Conservation (phyloP, 2,888 invertebrate species). For the Tipula vernalis region DNA sequence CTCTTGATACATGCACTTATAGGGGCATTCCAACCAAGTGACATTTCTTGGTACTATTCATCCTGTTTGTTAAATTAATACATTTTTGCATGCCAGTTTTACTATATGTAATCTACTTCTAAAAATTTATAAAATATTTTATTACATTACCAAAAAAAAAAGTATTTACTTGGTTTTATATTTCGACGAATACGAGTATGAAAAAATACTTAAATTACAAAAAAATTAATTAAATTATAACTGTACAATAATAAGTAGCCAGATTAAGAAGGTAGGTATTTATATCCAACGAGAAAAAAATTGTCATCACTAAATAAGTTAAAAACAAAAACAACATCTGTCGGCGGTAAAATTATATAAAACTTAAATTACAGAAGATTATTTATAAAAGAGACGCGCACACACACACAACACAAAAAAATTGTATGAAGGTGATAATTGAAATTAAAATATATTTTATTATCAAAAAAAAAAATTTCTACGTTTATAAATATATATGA, state of each 20-base stretch:
- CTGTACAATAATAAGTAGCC: not conserved
- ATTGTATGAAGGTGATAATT: not conserved
- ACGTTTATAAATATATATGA: not conserved
- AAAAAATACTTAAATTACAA: not conserved
- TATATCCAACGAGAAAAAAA: not conserved
- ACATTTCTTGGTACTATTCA: not conserved
- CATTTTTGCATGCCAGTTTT: not conserved
- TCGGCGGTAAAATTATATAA: not conserved
- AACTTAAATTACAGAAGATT: not conserved
- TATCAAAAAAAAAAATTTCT: not conserved
- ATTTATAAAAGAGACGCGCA: not conserved
- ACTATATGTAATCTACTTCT: not conserved
- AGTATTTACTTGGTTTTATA: not conserved
- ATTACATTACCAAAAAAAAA: not conserved
- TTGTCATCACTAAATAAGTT: constrained; percentile 4
- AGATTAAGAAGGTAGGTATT: not conserved
- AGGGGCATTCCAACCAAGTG: not conserved
- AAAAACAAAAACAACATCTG: not conserved
- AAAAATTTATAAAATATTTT: not conserved
- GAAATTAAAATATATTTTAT: not conserved
- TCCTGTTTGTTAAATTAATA: not conserved
- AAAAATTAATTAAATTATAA: not conserved
- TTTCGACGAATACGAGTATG: not conserved
- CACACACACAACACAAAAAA: not conserved
- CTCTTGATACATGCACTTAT: not conserved